Conservation (phyloP, 2,797 vertebrate genomes). For the Artibeus lituratus region DNA sequence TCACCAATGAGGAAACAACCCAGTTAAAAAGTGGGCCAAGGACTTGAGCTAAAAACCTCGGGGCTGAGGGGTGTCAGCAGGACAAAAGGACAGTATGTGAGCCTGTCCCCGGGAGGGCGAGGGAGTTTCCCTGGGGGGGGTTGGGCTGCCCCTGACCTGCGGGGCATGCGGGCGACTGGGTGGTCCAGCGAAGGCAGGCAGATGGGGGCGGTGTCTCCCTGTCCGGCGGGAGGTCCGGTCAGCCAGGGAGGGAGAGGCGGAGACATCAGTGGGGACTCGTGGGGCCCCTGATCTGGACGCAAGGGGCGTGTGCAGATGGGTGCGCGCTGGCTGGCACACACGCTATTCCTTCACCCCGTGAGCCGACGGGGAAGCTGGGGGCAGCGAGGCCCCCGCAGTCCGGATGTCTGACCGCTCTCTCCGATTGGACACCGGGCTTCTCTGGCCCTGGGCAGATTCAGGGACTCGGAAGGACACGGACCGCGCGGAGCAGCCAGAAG, state of each 20-base stretch:
- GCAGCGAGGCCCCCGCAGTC: fast-evolving
- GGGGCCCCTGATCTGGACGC: not conserved
- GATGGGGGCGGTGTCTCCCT: not conserved
- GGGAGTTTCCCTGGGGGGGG: not conserved
- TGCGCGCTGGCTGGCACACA: too few relatives aligned
- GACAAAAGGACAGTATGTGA: not conserved
- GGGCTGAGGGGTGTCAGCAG: not conserved
- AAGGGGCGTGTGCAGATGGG: not conserved
- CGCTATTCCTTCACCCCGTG: not conserved
- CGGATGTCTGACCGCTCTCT: too few relatives aligned
- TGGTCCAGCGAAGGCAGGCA: not conserved
- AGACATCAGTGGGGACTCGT: not conserved
- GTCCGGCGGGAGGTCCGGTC: too few relatives aligned
- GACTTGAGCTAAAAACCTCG: not conserved
- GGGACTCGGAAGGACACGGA: not conserved
- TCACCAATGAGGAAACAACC: too few relatives aligned
- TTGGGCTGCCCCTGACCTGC: too few relatives aligned
- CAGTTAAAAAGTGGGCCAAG: too few relatives aligned
- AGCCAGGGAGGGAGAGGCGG: not conserved
- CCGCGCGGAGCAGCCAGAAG: not conserved
- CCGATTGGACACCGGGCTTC: not conserved
- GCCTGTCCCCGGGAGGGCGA: too few relatives aligned
- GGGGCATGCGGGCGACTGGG: too few relatives aligned
- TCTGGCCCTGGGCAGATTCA: not conserved
- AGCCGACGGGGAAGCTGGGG: not conserved